Base-by-base conservation (phyloP, 2,888 invertebrate genomes). In the Euplexia lucipara region DNA sequence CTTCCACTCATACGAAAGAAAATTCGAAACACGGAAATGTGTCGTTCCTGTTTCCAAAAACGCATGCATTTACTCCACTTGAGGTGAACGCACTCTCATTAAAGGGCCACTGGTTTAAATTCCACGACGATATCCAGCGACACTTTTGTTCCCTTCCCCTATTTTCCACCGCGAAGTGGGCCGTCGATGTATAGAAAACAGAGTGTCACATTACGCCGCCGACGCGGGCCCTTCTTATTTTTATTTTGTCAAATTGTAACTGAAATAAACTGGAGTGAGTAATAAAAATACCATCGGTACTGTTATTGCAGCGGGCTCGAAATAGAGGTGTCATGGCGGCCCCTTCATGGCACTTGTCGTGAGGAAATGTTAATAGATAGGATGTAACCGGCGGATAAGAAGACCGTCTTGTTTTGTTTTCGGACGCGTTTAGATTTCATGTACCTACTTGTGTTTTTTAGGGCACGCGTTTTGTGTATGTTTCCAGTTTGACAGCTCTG, bases 161-260 rank as follows among this genome's bases (percentile, higher is more conserved):
- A 44, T 39, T 16, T 20, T 4, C 34, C 14, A 2, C n/a, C 0
- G 12, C 26, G 26, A 49, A 72, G 51, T 54, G 61, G 79, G 74
- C 61, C 63, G 72, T 64, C 87, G 75, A 84, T 89, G 89, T 82
- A 86, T 61, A 66, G 54, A 67, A 63, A 84, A 76, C 81, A 61
- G 74, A 83, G 86, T 90, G 91, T 90, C 90, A 86, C 89, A 86
- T 88, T 88, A 89, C 88, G 83, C 82, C 81, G 82, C 80, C 80
- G 70, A 77, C 81, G 76, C 61, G 56, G 79, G 91, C 91, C 92
- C 91, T 91, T 89, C 91, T 92, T 94, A 94, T 94, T 95, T 95
- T 92, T 93, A 93, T 94, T 94, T 94, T 94, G 94, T 95, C 93
- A 95, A 95, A 95, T 95, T 93, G 94, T 94, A 94, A 90, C 95